Evolutionary conservation across 2,113 vertebrate genomes (phyloP).

Genomic region (Chionodraco myersi): DNA sequence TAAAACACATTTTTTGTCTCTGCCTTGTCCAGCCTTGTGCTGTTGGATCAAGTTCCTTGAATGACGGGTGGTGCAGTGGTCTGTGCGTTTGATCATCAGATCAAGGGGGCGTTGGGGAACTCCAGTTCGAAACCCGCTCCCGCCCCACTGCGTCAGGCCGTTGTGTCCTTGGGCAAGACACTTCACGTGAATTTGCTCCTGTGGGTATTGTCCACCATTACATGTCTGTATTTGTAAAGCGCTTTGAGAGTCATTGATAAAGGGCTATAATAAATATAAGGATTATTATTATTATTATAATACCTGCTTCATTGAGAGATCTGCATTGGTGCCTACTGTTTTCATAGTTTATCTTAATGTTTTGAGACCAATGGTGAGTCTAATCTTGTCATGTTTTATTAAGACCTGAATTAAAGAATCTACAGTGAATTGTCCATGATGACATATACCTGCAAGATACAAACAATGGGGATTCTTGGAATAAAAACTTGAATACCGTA

Average conservation of each 20-base stretch:
- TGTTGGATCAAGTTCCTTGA: conserved; percentile 87
- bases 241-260: too few relatives aligned
- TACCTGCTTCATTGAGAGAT: conserved; percentile 86
- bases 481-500: conserved; percentile 45
- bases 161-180: too few relatives aligned
- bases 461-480: conserved; percentile 34
- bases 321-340: conserved; percentile 80
- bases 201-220: too few relatives aligned
- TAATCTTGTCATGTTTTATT: conserved; percentile 69
- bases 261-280: too few relatives aligned
- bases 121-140: too few relatives aligned
- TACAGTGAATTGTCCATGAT: conserved; percentile 32
- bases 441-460: conserved; percentile 75
- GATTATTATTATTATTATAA: too few relatives aligned
- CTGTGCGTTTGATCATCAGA: too few relatives aligned
- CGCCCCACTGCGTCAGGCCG: too few relatives aligned
- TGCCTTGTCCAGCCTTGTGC: conserved; percentile 78
- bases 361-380: conserved; percentile 55
- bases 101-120: too few relatives aligned
- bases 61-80: background rate
- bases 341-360: conserved; percentile 85
- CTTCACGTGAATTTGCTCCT: too few relatives aligned
- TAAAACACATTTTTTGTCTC: conserved; percentile 40
- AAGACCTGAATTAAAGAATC: conserved; percentile 54
- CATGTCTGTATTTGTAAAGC: too few relatives aligned